Evolutionary conservation across 2,797 vertebrate species (phyloP).

Genomic region (Chrysolophus pictus): DNA sequence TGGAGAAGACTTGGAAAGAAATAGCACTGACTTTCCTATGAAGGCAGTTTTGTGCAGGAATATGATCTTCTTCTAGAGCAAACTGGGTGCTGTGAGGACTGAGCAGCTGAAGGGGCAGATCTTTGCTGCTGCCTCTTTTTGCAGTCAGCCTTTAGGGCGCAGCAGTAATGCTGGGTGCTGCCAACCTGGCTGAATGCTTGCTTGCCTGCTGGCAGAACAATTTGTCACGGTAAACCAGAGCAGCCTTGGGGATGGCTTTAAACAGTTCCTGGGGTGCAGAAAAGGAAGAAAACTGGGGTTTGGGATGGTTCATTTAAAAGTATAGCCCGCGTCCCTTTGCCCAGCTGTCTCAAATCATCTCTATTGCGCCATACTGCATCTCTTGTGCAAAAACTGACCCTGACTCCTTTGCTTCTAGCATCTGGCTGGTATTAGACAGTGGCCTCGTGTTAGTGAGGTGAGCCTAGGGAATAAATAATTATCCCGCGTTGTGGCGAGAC

Average conservation of each 20-base stretch:
- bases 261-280: background rate
- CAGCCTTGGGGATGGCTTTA: background rate
- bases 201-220: background rate
- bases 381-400: background rate
- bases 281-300: background rate
- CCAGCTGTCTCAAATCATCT: background rate
- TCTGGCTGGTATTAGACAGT: background rate
- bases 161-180: background rate
- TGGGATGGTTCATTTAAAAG: background rate
- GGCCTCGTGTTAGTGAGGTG: background rate
- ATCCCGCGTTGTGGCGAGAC: background rate
- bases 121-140: background rate
- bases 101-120: background rate
- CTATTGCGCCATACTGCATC: background rate
- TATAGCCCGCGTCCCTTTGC: background rate
- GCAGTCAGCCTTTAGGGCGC: background rate
- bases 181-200: background rate
- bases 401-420: background rate
- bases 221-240: background rate
- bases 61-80: background rate
- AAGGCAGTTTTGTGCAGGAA: background rate
- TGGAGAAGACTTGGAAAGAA: background rate
- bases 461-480: conserved; percentile 42
- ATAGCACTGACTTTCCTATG: background rate
- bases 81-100: background rate